Percentiles rank a stretch among this genome's conserved stretches.
Conservation (phyloP, 2,113 vertebrate genomes). For the Cololabis saira region DNA sequence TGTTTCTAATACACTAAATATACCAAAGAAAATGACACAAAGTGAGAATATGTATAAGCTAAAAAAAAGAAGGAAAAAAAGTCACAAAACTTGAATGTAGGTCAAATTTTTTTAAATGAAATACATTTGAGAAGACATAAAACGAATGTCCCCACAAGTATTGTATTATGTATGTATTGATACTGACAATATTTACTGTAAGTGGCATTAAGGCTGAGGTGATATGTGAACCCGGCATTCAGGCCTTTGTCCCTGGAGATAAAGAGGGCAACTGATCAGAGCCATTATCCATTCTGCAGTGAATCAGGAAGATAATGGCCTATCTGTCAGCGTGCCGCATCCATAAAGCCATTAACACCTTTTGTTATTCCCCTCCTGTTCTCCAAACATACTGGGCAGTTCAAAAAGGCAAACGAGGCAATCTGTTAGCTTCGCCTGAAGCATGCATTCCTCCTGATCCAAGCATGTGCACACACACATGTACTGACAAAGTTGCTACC, state of each 20-base stretch:
- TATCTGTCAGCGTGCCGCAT: slow-evolving; percentile 92
- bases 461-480: slow-evolving; percentile 24
- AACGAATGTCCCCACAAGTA: too few species aligned
- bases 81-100: too few species aligned
- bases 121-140: too few species aligned
- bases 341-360: slow-evolving; percentile 97
- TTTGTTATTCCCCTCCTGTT: slow-evolving; percentile 90
- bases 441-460: slow-evolving; percentile 70
- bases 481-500: slow-evolving; percentile 21
- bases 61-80: not conserved
- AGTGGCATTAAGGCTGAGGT: slow-evolving; percentile 38
- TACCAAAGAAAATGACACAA: too few species aligned
- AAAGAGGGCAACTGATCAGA: slow-evolving; percentile 92
- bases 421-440: slow-evolving; percentile 83
- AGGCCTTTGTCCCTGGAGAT: slow-evolving; percentile 81
- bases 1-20: slow-evolving; percentile 23
- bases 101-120: too few species aligned
- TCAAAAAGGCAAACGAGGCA: slow-evolving; percentile 87
- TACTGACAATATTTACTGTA: slow-evolving; percentile 35
- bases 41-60: slow-evolving; percentile 4
- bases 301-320: slow-evolving; percentile 92
- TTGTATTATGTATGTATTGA: not conserved
- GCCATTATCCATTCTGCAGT: slow-evolving; percentile 89
- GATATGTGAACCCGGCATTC: slow-evolving; percentile 46
- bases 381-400: slow-evolving; percentile 87